Percentiles rank a stretch among this genome's conserved stretches.
Conservation (phyloP, 2,797 vertebrate species). For the Gobionotothen gibberifrons region DNA sequence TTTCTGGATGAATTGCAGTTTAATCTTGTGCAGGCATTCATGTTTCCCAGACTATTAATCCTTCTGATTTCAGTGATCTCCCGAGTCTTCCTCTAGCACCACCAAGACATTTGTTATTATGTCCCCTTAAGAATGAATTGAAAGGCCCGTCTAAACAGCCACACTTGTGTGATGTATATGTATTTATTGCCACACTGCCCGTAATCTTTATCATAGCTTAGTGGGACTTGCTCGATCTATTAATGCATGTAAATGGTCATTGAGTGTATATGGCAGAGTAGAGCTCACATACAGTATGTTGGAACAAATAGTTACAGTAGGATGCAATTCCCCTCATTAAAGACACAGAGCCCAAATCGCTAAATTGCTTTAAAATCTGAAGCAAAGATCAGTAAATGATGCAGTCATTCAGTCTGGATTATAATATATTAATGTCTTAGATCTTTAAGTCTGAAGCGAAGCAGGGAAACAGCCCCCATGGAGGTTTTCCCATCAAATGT, state of each 20-base stretch:
- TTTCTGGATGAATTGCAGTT: too few relatives aligned
- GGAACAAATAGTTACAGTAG: neutral
- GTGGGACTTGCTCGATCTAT: neutral
- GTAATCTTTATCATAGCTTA: neutral
- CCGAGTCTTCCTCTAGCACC: neutral
- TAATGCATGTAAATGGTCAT: neutral
- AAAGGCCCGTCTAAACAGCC: neutral
- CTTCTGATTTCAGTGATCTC: too few relatives aligned
- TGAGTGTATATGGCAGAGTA: neutral
- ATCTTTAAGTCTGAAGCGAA: neutral
- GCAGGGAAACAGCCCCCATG: neutral
- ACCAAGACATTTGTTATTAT: neutral
- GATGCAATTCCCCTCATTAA: neutral
- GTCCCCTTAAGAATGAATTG: neutral
- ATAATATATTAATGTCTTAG: neutral
- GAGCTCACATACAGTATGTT: neutral
- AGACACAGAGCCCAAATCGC: neutral
- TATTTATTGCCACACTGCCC: neutral
- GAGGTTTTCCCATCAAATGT: neutral
- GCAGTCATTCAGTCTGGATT: neutral
- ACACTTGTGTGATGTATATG: neutral
- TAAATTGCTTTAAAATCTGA: neutral
- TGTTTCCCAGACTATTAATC: too few relatives aligned
- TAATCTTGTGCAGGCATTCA: too few relatives aligned
- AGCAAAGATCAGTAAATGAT: neutral